These are phyloP conservation scores for Equus przewalskii DNA, from an alignment of 2,113 vertebrate genomes.

Conservation along the genomic window DNA sequence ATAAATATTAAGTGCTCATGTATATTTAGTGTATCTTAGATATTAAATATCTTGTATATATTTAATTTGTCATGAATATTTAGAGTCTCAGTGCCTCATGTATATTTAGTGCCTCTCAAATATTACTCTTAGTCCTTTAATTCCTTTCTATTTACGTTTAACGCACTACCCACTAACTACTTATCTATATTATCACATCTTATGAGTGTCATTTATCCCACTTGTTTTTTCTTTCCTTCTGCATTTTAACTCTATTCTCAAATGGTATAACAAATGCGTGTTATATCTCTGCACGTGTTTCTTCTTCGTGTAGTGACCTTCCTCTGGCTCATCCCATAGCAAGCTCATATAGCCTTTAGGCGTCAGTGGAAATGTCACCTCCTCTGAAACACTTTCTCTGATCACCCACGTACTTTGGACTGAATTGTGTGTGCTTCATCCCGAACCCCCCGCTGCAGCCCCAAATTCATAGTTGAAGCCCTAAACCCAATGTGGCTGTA, in stretches of 20 bases:
- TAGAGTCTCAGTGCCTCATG: not conserved
- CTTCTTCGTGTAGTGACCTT: not conserved
- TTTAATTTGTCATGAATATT: constrained; percentile 58
- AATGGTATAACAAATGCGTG: not conserved
- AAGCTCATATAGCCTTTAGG: not conserved
- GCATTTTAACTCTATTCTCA: not conserved
- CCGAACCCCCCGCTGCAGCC: too few species aligned
- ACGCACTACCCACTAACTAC: not conserved
- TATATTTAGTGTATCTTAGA: constrained; percentile 40
- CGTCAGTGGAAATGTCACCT: not conserved
- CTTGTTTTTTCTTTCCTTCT: constrained; percentile 23
- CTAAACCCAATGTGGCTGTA: not conserved
- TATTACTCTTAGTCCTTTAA: constrained; percentile 7
- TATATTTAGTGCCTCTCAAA: constrained; percentile 11
- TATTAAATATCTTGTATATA: not conserved
- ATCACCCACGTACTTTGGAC: not conserved
- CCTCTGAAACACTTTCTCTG: not conserved
- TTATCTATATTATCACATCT: not conserved
- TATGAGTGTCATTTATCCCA: not conserved
- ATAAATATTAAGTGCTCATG: constrained; percentile 66
- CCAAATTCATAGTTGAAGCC: not conserved
- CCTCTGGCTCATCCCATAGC: not conserved
- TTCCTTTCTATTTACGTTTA: constrained; percentile 28
- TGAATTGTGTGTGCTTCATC: not conserved
- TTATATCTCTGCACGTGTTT: not conserved